These are phyloP conservation scores for Dipodomys ordii DNA, from an alignment of 2,113 vertebrate species.

Conservation along the genomic window DNA sequence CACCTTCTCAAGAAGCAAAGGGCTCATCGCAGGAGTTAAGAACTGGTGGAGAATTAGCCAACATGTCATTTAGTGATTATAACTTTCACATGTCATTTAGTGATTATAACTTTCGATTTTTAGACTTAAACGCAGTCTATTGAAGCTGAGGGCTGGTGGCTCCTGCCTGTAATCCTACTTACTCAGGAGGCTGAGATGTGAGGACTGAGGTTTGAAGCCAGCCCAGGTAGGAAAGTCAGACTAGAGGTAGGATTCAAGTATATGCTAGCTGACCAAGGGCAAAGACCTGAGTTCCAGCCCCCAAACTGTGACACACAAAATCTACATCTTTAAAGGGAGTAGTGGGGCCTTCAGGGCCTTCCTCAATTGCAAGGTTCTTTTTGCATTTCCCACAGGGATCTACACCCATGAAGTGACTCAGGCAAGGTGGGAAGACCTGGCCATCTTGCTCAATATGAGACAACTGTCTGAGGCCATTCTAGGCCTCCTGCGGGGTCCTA, in stretches of 20 bases:
- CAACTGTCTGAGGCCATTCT: neutral
- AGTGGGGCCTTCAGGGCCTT: no score
- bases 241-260: no score
- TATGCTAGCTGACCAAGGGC: no score
- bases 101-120: neutral
- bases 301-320: no score
- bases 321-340: no score
- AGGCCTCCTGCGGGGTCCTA: neutral
- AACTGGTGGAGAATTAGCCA: neutral
- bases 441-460: neutral
- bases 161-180: no score
- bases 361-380: neutral
- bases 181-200: no score
- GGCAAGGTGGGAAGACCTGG: neutral
- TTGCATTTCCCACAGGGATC: neutral
- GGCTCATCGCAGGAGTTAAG: neutral
- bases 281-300: no score
- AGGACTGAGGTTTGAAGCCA: no score
- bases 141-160: neutral
- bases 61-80: neutral
- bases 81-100: neutral
- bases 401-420: neutral
- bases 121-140: neutral
- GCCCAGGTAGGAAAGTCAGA: no score
- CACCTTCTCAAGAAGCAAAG: neutral